Base-by-base conservation (phyloP, 2,113 vertebrate species). In the Sander vitreus region DNA sequence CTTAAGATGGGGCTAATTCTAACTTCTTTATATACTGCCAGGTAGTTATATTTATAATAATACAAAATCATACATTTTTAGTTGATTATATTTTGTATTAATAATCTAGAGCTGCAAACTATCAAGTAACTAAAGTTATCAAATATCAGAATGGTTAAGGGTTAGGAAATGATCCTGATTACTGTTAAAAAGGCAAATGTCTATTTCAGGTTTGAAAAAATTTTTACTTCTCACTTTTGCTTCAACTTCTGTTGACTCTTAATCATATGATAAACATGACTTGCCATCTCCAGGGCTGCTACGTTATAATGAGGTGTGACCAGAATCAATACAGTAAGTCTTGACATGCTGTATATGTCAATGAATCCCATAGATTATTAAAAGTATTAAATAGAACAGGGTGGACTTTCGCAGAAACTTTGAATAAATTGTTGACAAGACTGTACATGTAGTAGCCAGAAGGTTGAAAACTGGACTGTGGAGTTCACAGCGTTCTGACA, bases 401-500 rank as follows among this genome's bases (percentile, higher is more conserved):
- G 0, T 43, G n/a, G 73, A 30, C 5, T 30, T 33, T 16, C n/a
- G 21, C 33, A 25, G 6, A 48, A 57, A 36, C 62, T 57, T 57
- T 73, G n/a, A 75, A 69, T 19, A 11, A 36, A 50, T 14, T 47
- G 67, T 65, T 53, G 71, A 51, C 59, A 23, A 6, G 13, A 19
- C 33, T 19, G 63, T n/a, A 50, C 74, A 62, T 13, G n/a, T 76
- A 30, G 66, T 18, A 36, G 60, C 76, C 59, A 19, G 65, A 71
- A 75, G 78, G 45, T 11, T 70, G 73, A 30, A 70, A 67, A 48
- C 13, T 15, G 81, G 43, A 36, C 71, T 36, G 76, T 51, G 77
- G 25, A 67, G 71, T 39, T 73, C 12, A 64, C 58, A 0, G 18
- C 23, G 60, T 47, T 73, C n/a, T 83, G 81, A 91, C 47, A 18